A percentile compares a stretch with the other conserved stretches of the same genome.
Evolutionary conservation across 2,113 vertebrate species (phyloP).

Genomic region (Callionymus lyra): DNA sequence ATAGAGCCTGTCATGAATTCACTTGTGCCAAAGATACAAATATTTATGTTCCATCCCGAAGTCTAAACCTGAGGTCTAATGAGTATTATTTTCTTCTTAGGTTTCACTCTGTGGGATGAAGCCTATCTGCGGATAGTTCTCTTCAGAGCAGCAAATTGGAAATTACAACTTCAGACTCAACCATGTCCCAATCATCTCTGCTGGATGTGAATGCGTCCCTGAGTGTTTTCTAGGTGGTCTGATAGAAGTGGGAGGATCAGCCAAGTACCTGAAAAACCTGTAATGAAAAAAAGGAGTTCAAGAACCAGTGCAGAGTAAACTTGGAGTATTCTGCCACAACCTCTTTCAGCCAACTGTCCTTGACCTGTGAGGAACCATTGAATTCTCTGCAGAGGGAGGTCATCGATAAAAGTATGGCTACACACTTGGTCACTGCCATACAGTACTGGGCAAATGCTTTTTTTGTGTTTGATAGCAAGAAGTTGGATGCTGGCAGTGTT

Average conservation of each 20-base stretch:
- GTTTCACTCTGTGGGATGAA: neutral
- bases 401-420: too few relatives aligned
- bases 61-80: too few relatives aligned
- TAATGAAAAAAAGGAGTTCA: neutral
- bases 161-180: neutral
- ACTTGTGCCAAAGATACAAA: too few relatives aligned
- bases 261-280: neutral
- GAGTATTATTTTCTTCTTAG: neutral
- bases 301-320: neutral
- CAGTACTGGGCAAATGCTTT: neutral
- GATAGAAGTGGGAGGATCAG: neutral
- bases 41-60: too few relatives aligned
- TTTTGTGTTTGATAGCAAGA: neutral
- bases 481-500: neutral
- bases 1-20: too few relatives aligned
- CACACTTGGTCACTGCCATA: neutral
- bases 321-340: neutral
- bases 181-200: neutral
- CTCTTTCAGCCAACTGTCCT: neutral
- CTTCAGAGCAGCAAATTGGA: neutral
- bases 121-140: neutral
- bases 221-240: neutral
- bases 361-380: neutral
- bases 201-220: neutral
- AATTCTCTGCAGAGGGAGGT: neutral